Base-by-base conservation (phyloP, 2,888 invertebrate species). In the Pterobdella sp. region DNA sequence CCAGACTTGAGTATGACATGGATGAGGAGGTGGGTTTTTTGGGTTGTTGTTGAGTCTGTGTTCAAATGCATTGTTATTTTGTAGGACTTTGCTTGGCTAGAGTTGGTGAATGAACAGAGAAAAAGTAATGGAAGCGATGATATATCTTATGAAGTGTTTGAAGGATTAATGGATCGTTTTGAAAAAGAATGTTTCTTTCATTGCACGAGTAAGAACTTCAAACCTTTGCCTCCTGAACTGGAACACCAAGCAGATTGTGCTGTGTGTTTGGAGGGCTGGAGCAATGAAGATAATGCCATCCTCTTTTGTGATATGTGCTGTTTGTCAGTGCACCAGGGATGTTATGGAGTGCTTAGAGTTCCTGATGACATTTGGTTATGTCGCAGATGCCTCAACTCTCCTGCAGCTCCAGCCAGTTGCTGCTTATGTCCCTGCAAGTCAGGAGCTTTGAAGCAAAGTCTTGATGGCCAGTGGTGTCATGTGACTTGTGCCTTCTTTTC, bases 291-390 rank as follows among this genome's bases (percentile, higher is more conserved):
- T 71, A 98, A 98, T 84, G 96, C 95, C 64, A 98, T 98, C 78
- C 87, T 98, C 69, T 98, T 98, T 86, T 98, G 98, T 86, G 98
- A 98, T 86, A 95, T 97, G 95, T 98, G 98, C 85, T 97, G 98
- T 85, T 86, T 98, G 77, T 95, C 98, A 35, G 97, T 98, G 22
- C 97, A 98, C 84, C 98, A 86, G 85, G 95, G 95, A 84, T 97
- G 97, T 82, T 97, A 97, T 85, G 97, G 97, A 71, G 94, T 95
- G 2, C 94, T 94, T 4, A 94, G 94, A 82, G 94, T 95, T 80
- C 95, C 94, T 0, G 94, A 94, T 82, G 94, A 97, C 0, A 96
- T 96, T 83, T 73, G 73, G 73, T 34, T 73, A 0, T 73, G 73
- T 68, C 66, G 56, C 31, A 49, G 73, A 36, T 73, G 73, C 68